A percentile compares a stretch with the other conserved stretches of the same genome.
Evolutionary conservation across 2,797 vertebrate genomes (phyloP).

Genomic region (Naso thynnoides): DNA sequence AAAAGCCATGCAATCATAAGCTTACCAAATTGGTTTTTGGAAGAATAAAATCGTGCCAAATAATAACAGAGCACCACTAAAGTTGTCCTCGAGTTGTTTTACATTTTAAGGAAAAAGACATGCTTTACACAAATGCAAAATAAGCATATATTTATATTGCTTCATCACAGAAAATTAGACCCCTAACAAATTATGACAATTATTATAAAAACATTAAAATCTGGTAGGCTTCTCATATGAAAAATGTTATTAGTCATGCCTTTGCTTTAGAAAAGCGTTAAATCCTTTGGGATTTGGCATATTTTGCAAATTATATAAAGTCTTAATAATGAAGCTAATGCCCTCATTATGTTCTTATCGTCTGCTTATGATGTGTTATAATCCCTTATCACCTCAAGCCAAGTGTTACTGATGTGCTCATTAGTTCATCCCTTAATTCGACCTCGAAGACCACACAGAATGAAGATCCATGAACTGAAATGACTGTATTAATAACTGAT

Average conservation of each 20-base stretch:
- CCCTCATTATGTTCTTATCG: conserved; percentile 75
- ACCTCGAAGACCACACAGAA: conserved; percentile 55
- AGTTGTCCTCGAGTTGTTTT: background rate
- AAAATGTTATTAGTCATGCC: conserved; percentile 59
- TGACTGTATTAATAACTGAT: conserved; percentile 56
- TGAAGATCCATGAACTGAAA: conserved; percentile 44
- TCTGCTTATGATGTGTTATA: conserved; percentile 67
- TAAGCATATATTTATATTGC: background rate
- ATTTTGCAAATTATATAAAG: conserved; percentile 68
- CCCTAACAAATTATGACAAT: conserved; percentile 25
- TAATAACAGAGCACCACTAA: conserved; percentile 7
- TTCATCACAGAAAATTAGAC: conserved; percentile 34
- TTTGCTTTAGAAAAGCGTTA: conserved; percentile 56
- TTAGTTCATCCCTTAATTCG: conserved; percentile 62
- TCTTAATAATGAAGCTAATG: conserved; percentile 64
- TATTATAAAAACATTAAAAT: conserved; percentile 30
- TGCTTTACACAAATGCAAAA: background rate
- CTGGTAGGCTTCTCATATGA: conserved; percentile 36
- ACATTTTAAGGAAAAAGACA: background rate
- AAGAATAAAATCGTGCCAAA: conserved; percentile 26
- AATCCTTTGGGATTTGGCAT: conserved; percentile 65
- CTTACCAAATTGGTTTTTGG: conserved; percentile 35
- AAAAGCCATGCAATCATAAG: conserved; percentile 15
- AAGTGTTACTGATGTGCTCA: conserved; percentile 70
- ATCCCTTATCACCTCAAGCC: conserved; percentile 71